Conservation (phyloP, 2,113 vertebrate genomes). For the Theropithecus gelada region DNA sequence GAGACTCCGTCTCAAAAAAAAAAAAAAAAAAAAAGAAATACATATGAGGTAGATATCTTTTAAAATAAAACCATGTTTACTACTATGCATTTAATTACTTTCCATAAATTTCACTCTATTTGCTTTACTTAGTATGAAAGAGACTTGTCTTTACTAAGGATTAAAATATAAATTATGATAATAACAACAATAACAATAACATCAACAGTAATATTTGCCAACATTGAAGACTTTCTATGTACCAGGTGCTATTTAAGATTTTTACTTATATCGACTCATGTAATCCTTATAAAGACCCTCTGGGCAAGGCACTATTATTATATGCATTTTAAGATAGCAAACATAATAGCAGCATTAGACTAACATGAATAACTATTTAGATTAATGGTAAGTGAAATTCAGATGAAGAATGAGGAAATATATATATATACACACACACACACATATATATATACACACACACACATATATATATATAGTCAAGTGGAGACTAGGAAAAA, state of each 20-base stretch:
- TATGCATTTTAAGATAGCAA: background rate
- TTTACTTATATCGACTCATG: background rate
- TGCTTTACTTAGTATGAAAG: background rate
- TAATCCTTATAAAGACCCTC: background rate
- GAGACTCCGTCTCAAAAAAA: too few relatives aligned
- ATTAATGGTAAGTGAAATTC: background rate
- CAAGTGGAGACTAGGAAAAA: background rate
- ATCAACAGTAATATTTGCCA: background rate
- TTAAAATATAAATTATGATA: background rate
- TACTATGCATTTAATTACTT: background rate
- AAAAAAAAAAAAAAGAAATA: too few relatives aligned
- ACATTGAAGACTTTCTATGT: background rate
- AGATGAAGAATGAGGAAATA: background rate
- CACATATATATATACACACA: background rate
- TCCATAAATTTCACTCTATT: background rate
- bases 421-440: background rate
- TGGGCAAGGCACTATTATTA: background rate
- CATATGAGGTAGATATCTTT: background rate
- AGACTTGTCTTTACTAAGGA: background rate
- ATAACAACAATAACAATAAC: background rate
- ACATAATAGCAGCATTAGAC: background rate
- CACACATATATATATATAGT: background rate
- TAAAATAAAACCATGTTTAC: background rate
- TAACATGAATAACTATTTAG: background rate
- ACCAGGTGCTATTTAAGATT: background rate